A percentile compares a stretch with the other conserved stretches of the same genome.
phyloP scores from a whole-genome alignment of 2,113 vertebrate species.

The Platysteira castanea region DNA sequence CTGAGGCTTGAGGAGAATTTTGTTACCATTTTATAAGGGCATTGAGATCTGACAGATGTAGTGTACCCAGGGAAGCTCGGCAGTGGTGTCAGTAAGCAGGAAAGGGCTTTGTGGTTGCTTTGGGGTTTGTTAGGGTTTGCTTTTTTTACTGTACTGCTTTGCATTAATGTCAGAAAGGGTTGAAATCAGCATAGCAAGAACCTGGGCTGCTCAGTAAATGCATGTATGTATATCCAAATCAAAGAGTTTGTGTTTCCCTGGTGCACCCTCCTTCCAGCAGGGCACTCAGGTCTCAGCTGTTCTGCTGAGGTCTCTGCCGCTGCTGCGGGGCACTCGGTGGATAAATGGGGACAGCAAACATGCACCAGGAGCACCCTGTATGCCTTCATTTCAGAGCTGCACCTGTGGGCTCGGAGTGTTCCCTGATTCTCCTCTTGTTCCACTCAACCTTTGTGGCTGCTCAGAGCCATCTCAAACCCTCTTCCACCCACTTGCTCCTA shows the following conservation, averaged over 20 bases:
- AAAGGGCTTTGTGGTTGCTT: background rate
- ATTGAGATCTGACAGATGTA: background rate
- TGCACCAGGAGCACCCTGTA: background rate
- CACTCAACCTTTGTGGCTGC: background rate
- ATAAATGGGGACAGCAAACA: background rate
- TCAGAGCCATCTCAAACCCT: background rate
- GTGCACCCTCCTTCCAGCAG: background rate
- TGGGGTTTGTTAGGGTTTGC: background rate
- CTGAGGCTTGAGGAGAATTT: background rate
- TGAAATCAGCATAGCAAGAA: background rate
- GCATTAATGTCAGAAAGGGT: background rate
- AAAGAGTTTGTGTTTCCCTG: background rate
- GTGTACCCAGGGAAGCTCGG: background rate
- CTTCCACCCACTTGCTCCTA: background rate
- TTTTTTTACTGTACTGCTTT: background rate
- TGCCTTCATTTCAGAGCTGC: background rate
- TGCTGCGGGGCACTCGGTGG: background rate
- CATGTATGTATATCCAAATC: background rate
- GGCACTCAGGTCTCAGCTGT: background rate
- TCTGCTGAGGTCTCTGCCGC: background rate
- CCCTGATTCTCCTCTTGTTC: background rate
- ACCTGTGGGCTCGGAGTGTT: rapidly evolving
- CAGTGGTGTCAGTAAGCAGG: background rate
- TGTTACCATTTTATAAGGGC: background rate
- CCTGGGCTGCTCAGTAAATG: background rate